Conservation (phyloP, 2,888 invertebrate species). For the Pachymerium ferrugineum region DNA sequence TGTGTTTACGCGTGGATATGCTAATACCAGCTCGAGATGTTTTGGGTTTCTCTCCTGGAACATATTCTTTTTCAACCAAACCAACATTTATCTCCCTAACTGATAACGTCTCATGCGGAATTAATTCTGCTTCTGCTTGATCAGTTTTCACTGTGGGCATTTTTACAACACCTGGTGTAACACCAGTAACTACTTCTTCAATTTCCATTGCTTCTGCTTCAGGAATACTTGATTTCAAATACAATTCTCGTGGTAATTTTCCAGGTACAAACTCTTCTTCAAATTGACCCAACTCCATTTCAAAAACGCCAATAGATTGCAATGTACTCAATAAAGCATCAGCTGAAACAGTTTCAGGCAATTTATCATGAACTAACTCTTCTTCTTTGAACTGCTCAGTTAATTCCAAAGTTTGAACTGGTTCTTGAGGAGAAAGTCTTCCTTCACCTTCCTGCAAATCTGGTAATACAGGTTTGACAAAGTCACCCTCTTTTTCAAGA, state of each 20-base stretch:
- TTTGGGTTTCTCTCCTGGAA: slow-evolving; percentile 28
- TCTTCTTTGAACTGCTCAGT: slow-evolving; percentile 28
- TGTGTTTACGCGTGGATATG: neutral
- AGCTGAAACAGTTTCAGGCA: slow-evolving; percentile 31
- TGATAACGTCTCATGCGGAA: slow-evolving; percentile 30
- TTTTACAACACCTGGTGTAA: slow-evolving; percentile 30
- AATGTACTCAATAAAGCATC: neutral
- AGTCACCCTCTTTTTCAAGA: neutral
- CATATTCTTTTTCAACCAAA: slow-evolving; percentile 30
- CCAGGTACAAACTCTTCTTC: slow-evolving; percentile 23
- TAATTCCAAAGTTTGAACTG: slow-evolving; percentile 21
- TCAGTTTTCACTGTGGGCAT: slow-evolving; percentile 14
- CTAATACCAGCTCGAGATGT: slow-evolving; percentile 25
- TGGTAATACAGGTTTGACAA: neutral
- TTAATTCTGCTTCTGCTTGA: neutral
- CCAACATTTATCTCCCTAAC: slow-evolving; percentile 17
- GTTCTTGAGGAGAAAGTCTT: slow-evolving; percentile 19
- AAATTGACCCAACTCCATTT: neutral
- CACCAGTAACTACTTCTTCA: slow-evolving; percentile 35
- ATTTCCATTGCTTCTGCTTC: slow-evolving; percentile 36
- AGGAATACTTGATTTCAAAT: slow-evolving; percentile 28
- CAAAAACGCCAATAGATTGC: neutral
- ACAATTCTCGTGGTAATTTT: neutral
- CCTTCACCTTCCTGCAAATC: neutral
- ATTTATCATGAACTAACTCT: slow-evolving; percentile 31